Evolutionary conservation across 2,113 vertebrate species (phyloP), one percentile per base, ranked within the genome.

Genomic region (Ptyas mucosa): DNA sequence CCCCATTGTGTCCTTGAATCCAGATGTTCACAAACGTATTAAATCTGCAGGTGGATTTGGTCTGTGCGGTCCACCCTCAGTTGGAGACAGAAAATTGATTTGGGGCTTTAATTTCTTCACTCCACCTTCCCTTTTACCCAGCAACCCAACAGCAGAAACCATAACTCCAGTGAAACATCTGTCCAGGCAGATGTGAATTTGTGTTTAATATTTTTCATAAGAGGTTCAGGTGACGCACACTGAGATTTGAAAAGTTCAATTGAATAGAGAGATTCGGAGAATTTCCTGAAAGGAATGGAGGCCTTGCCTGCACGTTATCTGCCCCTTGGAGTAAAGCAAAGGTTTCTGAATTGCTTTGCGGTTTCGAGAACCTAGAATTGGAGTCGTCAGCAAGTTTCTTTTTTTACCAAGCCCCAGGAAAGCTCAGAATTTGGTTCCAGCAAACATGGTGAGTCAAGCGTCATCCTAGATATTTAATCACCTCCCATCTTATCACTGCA

Each of bases 71-170:
- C n/a, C 8, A 57, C 69, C 15, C 34, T 39, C 51, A 18, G 2
- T 7, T 3, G 14, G 7, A 3, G 26, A 87, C 26, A 53, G 49
- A 18, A 53, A 1, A 8, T 53, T 3, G 26, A 53, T 3, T 51
- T 1, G 0, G 3, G 4, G 49, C 11, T 26, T 87, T 86, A 14
- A 11, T 26, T 53, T n/a, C 51, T n/a, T 15, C 5, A 5, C 29
- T n/a, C 29, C 86, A 49, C 26, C 12, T 87, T 8, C 18, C 18
- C 14, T 6, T 29, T 53, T 18, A 11, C 51, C 86, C 26, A 53
- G 26, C 29, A 87, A 20, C 29, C 7, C 26, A 9, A 53, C 14
- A 53, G 52, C 29, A 9, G 26, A 23, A 52, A 52, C 11, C 12
- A 53, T 14, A 18, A 3, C n/a, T 53, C 86, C 51, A 18, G 1